Conservation (phyloP, 2,888 invertebrate genomes). For the Caradrina kadenii region DNA sequence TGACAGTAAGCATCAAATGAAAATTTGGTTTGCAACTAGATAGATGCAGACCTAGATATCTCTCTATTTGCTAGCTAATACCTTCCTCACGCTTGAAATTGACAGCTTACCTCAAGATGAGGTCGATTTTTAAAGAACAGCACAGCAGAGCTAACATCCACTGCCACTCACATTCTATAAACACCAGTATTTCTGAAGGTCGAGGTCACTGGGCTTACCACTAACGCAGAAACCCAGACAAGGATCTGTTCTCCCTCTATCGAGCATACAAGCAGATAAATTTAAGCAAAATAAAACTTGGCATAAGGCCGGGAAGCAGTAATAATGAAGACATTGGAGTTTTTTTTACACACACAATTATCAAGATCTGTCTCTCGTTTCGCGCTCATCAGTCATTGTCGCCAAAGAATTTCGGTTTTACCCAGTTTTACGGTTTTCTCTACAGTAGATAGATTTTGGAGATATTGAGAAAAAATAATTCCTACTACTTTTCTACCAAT, state of each 20-base stretch:
- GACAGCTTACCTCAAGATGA: too few relatives aligned
- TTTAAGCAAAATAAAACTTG: conserved; percentile 33
- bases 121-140: too few relatives aligned
- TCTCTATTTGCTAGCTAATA: too few relatives aligned
- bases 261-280: background rate
- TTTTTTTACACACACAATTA: conserved; percentile 2
- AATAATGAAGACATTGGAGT: conserved; percentile 27
- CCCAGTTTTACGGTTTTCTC: too few relatives aligned
- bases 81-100: too few relatives aligned
- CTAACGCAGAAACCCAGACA: background rate
- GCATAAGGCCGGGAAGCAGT: conserved; percentile 15
- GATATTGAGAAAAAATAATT: too few relatives aligned
- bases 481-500: too few relatives aligned
- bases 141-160: too few relatives aligned
- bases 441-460: too few relatives aligned
- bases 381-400: background rate
- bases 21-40: too few relatives aligned
- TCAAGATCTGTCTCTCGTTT: background rate
- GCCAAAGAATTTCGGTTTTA: background rate
- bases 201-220: background rate
- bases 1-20: too few relatives aligned
- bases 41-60: too few relatives aligned
- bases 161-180: background rate
- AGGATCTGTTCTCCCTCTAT: conserved; percentile 6
- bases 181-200: background rate